A percentile compares a stretch with the other conserved stretches of the same genome.
Conservation (phyloP, 1,140 invertebrate genomes). For the Megathymus violae region DNA sequence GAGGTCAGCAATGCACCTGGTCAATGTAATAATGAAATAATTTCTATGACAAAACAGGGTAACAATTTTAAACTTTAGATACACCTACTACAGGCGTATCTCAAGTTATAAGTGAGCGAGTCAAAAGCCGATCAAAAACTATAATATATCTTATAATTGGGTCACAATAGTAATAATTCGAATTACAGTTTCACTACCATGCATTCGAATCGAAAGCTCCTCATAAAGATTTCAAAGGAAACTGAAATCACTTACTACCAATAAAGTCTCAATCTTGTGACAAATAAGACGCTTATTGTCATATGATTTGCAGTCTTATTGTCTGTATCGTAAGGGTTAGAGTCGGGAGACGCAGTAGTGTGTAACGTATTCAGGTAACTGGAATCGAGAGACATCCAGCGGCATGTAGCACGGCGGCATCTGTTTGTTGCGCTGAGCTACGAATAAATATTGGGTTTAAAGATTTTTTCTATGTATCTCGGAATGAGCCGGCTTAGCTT, state of each 20-base stretch:
- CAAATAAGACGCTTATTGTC: neutral
- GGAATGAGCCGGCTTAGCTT: too few relatives aligned
- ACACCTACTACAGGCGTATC: too few relatives aligned
- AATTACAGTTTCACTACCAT: slow-evolving; percentile 1
- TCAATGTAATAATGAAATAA: too few relatives aligned
- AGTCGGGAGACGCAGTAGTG: neutral
- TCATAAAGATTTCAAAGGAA: slow-evolving; percentile 21
- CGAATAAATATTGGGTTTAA: slow-evolving; percentile 2
- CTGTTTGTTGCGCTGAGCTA: slow-evolving; percentile 1
- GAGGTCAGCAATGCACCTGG: too few relatives aligned
- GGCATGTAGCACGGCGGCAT: neutral
- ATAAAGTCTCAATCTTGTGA: slow-evolving; percentile 17
- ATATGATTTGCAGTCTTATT: slow-evolving; percentile 1
- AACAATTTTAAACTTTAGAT: too few relatives aligned
- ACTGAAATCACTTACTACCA: slow-evolving; percentile 19
- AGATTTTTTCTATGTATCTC: too few relatives aligned
- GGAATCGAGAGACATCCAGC: slow-evolving; percentile 8
- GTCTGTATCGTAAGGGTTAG: neutral
- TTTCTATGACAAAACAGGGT: too few relatives aligned
- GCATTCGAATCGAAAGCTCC: slow-evolving; percentile 16
- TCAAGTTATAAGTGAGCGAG: too few relatives aligned
- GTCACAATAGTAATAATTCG: neutral
- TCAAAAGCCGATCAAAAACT: neutral
- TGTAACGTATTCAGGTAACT: slow-evolving; percentile 17
- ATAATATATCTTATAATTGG: neutral